These are phyloP conservation scores for Nasonia giraulti DNA, from an alignment of 1,140 invertebrate genomes.

Conservation along the genomic window DNA sequence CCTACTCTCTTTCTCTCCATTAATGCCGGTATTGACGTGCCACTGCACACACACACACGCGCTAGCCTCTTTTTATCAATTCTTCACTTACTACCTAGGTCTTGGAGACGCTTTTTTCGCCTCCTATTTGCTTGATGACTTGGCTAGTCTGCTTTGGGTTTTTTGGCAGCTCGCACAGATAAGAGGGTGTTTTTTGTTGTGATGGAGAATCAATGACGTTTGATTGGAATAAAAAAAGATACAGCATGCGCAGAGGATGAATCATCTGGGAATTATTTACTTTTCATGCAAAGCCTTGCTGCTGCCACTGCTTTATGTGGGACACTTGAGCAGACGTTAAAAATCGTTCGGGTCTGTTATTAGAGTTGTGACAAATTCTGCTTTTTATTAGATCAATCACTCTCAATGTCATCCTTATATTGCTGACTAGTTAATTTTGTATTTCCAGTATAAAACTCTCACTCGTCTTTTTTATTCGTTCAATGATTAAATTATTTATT, in stretches of 20 bases:
- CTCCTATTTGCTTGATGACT: not conserved
- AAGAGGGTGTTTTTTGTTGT: not conserved
- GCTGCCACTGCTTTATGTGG: not conserved
- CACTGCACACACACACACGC: not conserved
- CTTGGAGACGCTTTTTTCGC: not conserved
- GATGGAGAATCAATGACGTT: not conserved
- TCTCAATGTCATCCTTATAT: not conserved
- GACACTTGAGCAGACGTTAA: not conserved
- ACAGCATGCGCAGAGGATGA: slow-evolving; percentile 10
- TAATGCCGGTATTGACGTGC: slow-evolving; percentile 51
- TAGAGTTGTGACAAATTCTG: not conserved
- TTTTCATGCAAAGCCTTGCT: slow-evolving; percentile 16
- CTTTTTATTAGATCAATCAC: not conserved
- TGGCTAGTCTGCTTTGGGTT: not conserved
- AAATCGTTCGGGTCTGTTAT: not conserved
- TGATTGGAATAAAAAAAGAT: not conserved
- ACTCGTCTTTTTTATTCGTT: too few species aligned
- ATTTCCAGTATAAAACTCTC: too few species aligned
- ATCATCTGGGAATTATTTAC: slow-evolving; percentile 39
- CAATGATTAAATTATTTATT: too few species aligned
- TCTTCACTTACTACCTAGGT: not conserved
- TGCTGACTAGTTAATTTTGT: not conserved
- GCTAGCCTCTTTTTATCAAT: not conserved
- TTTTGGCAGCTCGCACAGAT: not conserved
- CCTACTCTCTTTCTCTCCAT: slow-evolving; percentile 28